These are phyloP conservation scores for Ochotona curzoniae DNA, from an alignment of 2,113 vertebrate genomes.

Conservation along the genomic window DNA sequence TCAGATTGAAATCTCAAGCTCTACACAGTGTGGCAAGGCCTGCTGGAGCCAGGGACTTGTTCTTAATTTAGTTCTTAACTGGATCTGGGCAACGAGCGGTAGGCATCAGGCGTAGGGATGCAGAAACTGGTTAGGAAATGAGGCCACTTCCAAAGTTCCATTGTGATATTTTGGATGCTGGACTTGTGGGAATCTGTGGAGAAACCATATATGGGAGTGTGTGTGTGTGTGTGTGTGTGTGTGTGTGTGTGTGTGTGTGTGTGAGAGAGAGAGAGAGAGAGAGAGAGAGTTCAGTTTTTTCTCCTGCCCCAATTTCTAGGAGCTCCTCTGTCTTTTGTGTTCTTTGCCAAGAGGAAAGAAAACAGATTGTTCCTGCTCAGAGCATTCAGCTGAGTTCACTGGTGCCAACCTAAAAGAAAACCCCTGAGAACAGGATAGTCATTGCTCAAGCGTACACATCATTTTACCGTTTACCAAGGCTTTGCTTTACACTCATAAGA, in stretches of 20 bases:
- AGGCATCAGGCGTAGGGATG: neutral
- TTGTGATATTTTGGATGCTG: conserved; percentile 49
- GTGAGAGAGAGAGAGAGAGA: neutral
- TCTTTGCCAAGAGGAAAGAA: conserved; percentile 83
- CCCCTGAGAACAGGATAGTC: conserved; percentile 70
- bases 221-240: neutral
- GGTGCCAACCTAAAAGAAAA: conserved; percentile 74
- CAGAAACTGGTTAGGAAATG: conserved; percentile 38
- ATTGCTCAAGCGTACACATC: conserved; percentile 71
- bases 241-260: neutral
- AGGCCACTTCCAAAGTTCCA: conserved; percentile 53
- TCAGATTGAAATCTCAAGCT: neutral
- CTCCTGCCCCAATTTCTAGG: conserved; percentile 81
- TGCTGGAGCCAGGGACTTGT: neutral
- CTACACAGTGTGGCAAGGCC: neutral
- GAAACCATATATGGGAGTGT: neutral
- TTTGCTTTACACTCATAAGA: conserved; percentile 43
- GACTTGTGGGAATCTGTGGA: conserved; percentile 36
- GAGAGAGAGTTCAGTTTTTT: conserved; percentile 61
- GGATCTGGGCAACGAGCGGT: conserved; percentile 47
- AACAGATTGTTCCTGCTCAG: conserved; percentile 82
- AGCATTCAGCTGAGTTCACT: conserved; percentile 79
- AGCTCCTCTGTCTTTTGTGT: conserved; percentile 80
- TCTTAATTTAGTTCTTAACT: conserved; percentile 71
- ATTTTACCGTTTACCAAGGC: conserved; percentile 75